Evolutionary conservation across 2,797 vertebrate genomes (phyloP).

Genomic region (Rhinichthys osculus): DNA sequence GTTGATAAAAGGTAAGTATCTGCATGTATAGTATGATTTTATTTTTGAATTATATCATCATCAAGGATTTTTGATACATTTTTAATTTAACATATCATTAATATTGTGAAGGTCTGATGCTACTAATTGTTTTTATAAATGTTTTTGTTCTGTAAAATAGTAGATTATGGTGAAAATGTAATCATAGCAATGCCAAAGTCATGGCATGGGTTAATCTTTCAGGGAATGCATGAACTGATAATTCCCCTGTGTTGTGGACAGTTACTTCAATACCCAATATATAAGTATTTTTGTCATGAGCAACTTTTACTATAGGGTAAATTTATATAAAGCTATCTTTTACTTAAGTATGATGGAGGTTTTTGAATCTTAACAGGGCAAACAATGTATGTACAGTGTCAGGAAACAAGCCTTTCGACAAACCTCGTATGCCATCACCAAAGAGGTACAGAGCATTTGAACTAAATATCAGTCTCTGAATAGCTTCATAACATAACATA

Average conservation of each 20-base stretch:
- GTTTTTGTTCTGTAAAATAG: background rate
- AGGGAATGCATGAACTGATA: background rate
- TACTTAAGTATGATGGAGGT: background rate
- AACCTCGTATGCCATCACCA: constrained; percentile 19
- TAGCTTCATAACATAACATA: background rate
- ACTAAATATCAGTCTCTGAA: background rate
- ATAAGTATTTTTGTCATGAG: background rate
- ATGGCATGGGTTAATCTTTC: background rate
- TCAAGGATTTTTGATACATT: background rate
- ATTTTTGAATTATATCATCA: background rate
- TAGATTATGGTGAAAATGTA: background rate
- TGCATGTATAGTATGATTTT: background rate
- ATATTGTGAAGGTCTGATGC: background rate
- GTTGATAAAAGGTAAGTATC: constrained; percentile 5
- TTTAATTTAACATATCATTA: background rate
- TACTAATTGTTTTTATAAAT: background rate
- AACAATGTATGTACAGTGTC: background rate
- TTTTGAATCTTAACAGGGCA: background rate
- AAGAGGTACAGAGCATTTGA: constrained; percentile 9
- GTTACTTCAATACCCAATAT: background rate
- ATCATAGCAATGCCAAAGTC: background rate
- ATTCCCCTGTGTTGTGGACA: background rate
- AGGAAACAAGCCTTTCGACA: constrained; percentile 18
- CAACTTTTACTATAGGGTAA: background rate
- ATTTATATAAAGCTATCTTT: background rate